Evolutionary conservation across 2,113 vertebrate genomes (phyloP).

Genomic region (Aplodontia rufa): DNA sequence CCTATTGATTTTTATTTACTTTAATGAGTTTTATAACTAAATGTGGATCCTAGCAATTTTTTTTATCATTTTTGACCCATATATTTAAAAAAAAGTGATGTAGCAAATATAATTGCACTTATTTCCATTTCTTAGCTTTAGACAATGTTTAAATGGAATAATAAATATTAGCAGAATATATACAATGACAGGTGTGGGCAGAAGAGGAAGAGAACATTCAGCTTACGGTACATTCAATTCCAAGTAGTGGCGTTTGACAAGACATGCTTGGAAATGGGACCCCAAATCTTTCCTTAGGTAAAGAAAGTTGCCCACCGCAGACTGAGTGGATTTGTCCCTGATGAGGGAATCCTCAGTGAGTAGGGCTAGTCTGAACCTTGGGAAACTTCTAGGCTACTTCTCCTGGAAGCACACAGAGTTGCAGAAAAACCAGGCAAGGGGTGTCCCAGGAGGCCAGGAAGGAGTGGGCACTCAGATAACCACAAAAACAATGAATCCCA

Average conservation of each 20-base stretch:
- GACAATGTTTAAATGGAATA: constrained; percentile 1
- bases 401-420: no score
- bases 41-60: not conserved
- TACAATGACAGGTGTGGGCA: not conserved
- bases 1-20: not conserved
- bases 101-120: not conserved
- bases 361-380: not conserved
- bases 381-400: not conserved
- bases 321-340: not conserved
- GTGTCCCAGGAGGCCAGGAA: not conserved
- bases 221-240: not conserved
- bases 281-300: not conserved
- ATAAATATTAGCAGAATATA: not conserved
- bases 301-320: not conserved
- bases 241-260: not conserved
- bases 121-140: constrained; percentile 39
- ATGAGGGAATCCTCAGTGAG: not conserved
- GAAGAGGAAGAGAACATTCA: not conserved
- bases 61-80: not conserved
- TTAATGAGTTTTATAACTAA: not conserved
- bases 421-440: not conserved
- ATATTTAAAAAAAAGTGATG: not conserved
- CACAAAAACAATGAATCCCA: not conserved
- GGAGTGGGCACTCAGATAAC: not conserved
- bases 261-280: not conserved